A percentile compares a stretch with the other conserved stretches of the same genome.
Evolutionary conservation across 2,797 vertebrate species (phyloP).

Genomic region (Natrix natrix): DNA sequence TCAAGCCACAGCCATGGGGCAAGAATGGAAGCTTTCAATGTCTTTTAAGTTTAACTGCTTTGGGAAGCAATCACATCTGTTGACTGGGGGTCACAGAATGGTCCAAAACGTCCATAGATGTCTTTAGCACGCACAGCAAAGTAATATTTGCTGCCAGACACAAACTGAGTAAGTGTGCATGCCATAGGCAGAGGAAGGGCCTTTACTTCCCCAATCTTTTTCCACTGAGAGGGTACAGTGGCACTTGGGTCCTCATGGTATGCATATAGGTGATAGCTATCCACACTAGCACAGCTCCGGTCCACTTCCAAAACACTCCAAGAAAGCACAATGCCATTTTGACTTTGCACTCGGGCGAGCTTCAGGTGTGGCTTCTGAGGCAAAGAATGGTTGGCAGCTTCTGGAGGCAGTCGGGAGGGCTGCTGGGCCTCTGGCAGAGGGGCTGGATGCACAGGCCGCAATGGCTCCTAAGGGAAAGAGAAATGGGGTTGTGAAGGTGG

Average conservation of each 20-base stretch:
- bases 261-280: slow-evolving; percentile 97
- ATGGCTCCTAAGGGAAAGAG: slow-evolving; percentile 66
- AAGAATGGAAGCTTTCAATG: slow-evolving; percentile 59
- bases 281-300: slow-evolving; percentile 87
- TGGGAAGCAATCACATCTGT: slow-evolving; percentile 91
- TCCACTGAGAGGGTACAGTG: slow-evolving; percentile 86
- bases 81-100: slow-evolving; percentile 99
- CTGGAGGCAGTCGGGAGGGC: slow-evolving; percentile 81
- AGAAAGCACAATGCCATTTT: slow-evolving; percentile 94
- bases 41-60: slow-evolving; percentile 72
- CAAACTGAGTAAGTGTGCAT: slow-evolving; percentile 97
- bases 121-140: slow-evolving; percentile 97
- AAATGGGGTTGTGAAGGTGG: slow-evolving; percentile 23
- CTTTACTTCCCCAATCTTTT: slow-evolving; percentile 98
- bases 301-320: slow-evolving; percentile 96
- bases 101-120: slow-evolving; percentile 92
- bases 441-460: slow-evolving; percentile 76
- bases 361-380: slow-evolving; percentile 98
- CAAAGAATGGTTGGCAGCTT: slow-evolving; percentile 84
- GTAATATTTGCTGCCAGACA: slow-evolving; percentile 97
- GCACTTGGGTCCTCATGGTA: slow-evolving; percentile 91
- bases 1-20: slow-evolving; percentile 53
- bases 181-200: slow-evolving; percentile 97
- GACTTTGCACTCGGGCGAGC: slow-evolving; percentile 92
- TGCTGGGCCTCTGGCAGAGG: slow-evolving; percentile 80